Base-by-base conservation (phyloP, 1,140 invertebrate genomes). In the Stegodyphus dumicola region DNA sequence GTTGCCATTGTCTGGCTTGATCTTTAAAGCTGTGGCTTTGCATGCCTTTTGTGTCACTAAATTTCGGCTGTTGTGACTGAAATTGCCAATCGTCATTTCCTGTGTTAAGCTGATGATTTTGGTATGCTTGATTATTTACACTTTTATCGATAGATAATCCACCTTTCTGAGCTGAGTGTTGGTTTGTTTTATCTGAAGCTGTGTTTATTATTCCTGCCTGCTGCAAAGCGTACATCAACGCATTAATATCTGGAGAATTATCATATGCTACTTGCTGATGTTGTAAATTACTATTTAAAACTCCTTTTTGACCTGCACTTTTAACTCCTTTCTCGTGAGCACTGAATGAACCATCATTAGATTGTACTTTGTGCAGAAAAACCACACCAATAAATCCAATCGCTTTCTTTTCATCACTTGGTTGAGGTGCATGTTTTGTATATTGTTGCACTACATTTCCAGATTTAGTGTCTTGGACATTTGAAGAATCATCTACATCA, bases 351-450 rank as follows among this genome's bases (percentile, higher is more conserved):
- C 33, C 33, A 33, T 33, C 33, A 33, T 33, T 1, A 3, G 33
- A 33, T 33, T 33, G 33, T 33, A 33, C 18, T 66, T 83, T 74
- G 18, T 67, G 56, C 54, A 83, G 67, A n/a, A 83, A 75, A 17
- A 83, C 80, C 13, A 83, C 49, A 5, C 70, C 80, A 54, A 83
- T 75, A 66, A 52, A 83, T 6, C 80, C 80, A 54, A 83, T 54
- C 6, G 54, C 11, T 53, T 83, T 83, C 53, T 75, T 80, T n/a
- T 64, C 64, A 52, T 17, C 6, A 18, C 53, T 66, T 7, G 6
- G 51, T 10, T 64, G 54, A 52, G 6, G n/a, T 75, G 5, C 17
- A 56, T 6, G 3, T 33, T 33, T 33, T 33, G 3, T 33, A 33
- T 33, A 33, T 33, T 33, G 33, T 54, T 56, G 15, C 6, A 15